A percentile compares a stretch with the other conserved stretches of the same genome.
These are phyloP conservation scores for Lota lota DNA, from an alignment of 2,113 vertebrate species.

Conservation along the genomic window DNA sequence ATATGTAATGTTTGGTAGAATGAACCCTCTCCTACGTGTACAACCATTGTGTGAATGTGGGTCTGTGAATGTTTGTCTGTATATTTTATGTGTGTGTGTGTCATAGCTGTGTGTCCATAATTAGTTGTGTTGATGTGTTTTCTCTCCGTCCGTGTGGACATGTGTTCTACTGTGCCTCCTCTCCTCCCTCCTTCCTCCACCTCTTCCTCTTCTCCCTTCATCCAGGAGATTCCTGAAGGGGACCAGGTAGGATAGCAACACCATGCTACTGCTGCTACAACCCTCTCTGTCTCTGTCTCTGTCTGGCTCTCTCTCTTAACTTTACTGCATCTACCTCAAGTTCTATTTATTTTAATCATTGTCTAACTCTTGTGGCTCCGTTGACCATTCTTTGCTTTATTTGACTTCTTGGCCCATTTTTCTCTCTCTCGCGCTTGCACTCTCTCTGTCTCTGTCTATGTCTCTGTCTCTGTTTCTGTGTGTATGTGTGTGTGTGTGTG, in stretches of 20 bases:
- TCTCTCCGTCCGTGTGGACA: slow-evolving; percentile 81
- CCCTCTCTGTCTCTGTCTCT: slow-evolving; percentile 61
- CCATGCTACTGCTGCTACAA: slow-evolving; percentile 76
- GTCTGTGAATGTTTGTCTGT: neutral
- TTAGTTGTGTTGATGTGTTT: slow-evolving; percentile 95
- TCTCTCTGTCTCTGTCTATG: neutral
- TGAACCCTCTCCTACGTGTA: neutral
- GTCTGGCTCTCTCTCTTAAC: slow-evolving; percentile 32
- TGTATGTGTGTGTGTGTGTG: too few relatives aligned
- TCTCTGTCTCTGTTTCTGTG: slow-evolving; percentile 21
- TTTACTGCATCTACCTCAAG: neutral
- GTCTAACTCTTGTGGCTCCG: slow-evolving; percentile 1
- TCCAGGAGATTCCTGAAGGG: slow-evolving; percentile 98
- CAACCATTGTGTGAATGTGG: neutral
- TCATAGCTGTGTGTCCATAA: slow-evolving; percentile 71
- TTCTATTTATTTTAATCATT: neutral
- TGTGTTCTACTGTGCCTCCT: slow-evolving; percentile 89
- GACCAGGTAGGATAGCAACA: slow-evolving; percentile 92
- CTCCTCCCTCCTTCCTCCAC: slow-evolving; percentile 60
- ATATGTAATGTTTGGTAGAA: too few relatives aligned
- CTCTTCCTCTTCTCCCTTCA: slow-evolving; percentile 72
- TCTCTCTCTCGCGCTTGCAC: neutral
- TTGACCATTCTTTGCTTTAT: slow-evolving; percentile 34
- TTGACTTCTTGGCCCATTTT: neutral
- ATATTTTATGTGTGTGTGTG: neutral